phyloP scores from a whole-genome alignment of 1,140 invertebrate genomes.

The Pseudomyrmex concolor region DNA sequence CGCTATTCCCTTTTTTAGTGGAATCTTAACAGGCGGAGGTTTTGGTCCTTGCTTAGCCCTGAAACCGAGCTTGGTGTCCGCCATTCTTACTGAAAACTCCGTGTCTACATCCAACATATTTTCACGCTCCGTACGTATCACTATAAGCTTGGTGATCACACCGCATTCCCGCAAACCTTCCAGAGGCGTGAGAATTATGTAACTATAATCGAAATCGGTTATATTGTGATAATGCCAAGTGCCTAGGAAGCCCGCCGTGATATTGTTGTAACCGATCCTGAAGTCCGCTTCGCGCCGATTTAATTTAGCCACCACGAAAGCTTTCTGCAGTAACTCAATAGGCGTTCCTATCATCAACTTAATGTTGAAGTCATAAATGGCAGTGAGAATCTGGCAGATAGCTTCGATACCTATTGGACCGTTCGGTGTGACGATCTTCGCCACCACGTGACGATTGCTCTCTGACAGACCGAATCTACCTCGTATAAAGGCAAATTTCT shows the following conservation, averaged over 20 bases:
- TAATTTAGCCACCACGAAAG: conserved; percentile 88
- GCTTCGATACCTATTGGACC: conserved; percentile 89
- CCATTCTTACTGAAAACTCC: conserved; percentile 88
- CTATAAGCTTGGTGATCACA: conserved; percentile 88
- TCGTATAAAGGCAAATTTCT: conserved; percentile 87
- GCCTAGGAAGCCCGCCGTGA: conserved; percentile 90
- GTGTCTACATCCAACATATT: conserved; percentile 87
- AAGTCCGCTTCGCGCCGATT: conserved; percentile 88
- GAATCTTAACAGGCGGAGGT: conserved; percentile 73
- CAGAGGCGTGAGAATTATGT: conserved; percentile 90
- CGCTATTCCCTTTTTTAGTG: conserved; percentile 57
- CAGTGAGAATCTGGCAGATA: conserved; percentile 85
- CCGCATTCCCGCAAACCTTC: conserved; percentile 91
- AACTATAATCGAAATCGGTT: conserved; percentile 91
- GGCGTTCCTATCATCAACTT: conserved; percentile 90
- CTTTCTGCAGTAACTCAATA: conserved; percentile 88
- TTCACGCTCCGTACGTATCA: conserved; percentile 73
- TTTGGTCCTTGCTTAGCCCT: conserved; percentile 78
- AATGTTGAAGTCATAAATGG: conserved; percentile 89
- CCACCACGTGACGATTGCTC: conserved; percentile 88
- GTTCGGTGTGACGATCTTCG: conserved; percentile 88
- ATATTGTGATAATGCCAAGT: conserved; percentile 90
- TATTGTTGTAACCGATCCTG: conserved; percentile 89
- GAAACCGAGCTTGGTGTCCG: conserved; percentile 87
- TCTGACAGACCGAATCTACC: conserved; percentile 90